phyloP scores from a whole-genome alignment of 2,113 vertebrate species.

The Antennarius striatus region DNA sequence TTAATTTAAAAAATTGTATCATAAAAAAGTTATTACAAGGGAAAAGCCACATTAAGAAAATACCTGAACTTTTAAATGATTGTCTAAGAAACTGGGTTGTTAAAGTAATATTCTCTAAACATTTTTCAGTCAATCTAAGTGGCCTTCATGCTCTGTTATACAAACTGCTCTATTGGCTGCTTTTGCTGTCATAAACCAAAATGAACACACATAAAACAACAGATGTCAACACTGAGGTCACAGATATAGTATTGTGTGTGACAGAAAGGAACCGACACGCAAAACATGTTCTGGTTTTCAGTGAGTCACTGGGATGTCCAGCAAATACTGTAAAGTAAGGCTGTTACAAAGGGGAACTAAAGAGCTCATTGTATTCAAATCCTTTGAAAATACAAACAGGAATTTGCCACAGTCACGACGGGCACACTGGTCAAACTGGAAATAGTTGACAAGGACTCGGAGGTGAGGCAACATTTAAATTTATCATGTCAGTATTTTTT shows the following conservation, averaged over 20 bases:
- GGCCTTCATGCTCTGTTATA: no score
- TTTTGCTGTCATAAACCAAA: background rate
- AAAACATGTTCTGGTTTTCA: no score
- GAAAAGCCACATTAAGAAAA: no score
- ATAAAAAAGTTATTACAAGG: no score
- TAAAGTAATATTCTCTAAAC: no score
- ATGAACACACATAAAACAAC: background rate
- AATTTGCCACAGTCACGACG: slow-evolving; percentile 38
- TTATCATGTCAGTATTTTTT: background rate
- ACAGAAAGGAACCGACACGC: no score
- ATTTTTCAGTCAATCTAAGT: no score
- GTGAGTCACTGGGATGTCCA: slow-evolving; percentile 36
- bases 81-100: no score
- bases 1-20: no score
- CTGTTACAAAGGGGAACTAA: slow-evolving; percentile 42
- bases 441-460: slow-evolving; percentile 30
- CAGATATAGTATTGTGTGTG: background rate
- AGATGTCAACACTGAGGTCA: background rate
- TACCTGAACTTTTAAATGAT: no score
- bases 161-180: background rate
- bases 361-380: slow-evolving; percentile 55
- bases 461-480: slow-evolving; percentile 53
- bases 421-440: slow-evolving; percentile 27
- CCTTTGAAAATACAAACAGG: slow-evolving; percentile 60
- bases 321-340: slow-evolving; percentile 47